phyloP scores from a whole-genome alignment of 2,888 invertebrate genomes.

The Dasypolia templi region DNA sequence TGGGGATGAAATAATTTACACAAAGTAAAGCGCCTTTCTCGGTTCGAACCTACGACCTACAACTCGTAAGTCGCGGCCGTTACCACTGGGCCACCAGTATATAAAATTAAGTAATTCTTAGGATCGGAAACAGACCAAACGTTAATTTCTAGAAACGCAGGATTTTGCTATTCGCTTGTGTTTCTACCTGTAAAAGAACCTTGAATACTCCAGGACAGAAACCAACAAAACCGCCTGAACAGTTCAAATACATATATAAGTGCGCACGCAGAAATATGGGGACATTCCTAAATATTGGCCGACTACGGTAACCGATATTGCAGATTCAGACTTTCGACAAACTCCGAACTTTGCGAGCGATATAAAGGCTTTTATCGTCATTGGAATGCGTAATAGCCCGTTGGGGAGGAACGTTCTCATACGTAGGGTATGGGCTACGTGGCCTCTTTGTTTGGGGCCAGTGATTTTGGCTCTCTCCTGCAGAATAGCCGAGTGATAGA shows the following conservation, averaged over 20 bases:
- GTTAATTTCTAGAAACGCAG: slow-evolving; percentile 3
- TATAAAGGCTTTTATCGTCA: slow-evolving; percentile 64
- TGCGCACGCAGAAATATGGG: slow-evolving; percentile 15
- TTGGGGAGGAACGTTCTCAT: slow-evolving; percentile 46
- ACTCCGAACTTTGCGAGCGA: slow-evolving; percentile 50
- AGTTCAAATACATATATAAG: slow-evolving; percentile 16
- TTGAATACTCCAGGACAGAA: not conserved
- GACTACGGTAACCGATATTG: slow-evolving; percentile 48
- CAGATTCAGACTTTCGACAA: slow-evolving; percentile 53
- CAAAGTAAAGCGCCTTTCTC: no score
- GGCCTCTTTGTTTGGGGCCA: slow-evolving; percentile 55
- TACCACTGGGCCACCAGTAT: no score
- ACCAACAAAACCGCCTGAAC: not conserved
- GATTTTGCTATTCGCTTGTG: slow-evolving; percentile 5
- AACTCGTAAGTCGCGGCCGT: no score
- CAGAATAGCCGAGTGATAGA: slow-evolving; percentile 57
- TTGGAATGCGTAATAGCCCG: slow-evolving; percentile 62
- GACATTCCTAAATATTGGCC: slow-evolving; percentile 34
- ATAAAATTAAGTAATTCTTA: not conserved
- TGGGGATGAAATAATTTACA: no score
- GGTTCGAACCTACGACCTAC: no score
- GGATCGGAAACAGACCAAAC: not conserved
- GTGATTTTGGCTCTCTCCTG: slow-evolving; percentile 50
- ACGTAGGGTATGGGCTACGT: slow-evolving; percentile 40
- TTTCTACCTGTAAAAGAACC: not conserved